Conservation (phyloP, 2,797 vertebrate genomes). For the Acanthornis magna region DNA sequence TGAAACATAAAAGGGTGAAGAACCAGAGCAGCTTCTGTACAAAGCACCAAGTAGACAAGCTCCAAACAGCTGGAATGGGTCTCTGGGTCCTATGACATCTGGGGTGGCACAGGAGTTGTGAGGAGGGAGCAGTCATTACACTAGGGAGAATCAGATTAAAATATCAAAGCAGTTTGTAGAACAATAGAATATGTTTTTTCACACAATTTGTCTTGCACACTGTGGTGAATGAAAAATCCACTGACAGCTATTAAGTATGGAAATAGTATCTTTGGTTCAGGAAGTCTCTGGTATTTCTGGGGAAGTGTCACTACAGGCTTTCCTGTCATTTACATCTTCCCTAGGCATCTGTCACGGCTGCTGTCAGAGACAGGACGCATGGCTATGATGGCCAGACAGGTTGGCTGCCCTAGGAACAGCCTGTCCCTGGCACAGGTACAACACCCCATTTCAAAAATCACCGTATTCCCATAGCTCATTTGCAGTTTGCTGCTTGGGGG, state of each 20-base stretch:
- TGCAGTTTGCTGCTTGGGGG: background rate
- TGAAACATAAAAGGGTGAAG: background rate
- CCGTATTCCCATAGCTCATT: background rate
- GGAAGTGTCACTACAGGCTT: slow-evolving; percentile 33
- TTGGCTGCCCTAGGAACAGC: background rate
- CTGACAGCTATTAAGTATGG: background rate
- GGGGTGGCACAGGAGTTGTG: background rate
- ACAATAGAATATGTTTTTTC: background rate
- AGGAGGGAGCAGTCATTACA: background rate
- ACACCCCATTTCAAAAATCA: background rate
- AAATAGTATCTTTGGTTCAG: slow-evolving; percentile 6
- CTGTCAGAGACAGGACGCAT: slow-evolving; percentile 14
- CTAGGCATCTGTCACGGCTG: background rate
- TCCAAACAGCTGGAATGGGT: background rate
- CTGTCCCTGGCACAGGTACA: background rate
- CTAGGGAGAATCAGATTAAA: background rate
- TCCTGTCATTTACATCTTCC: slow-evolving; percentile 28
- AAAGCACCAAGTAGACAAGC: background rate
- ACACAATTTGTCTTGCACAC: background rate
- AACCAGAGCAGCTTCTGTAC: background rate
- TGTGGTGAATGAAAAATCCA: background rate
- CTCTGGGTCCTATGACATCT: background rate
- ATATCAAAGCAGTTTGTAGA: background rate
- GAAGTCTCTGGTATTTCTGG: slow-evolving; percentile 42
- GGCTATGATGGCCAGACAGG: background rate